phyloP scores from a whole-genome alignment of 2,797 vertebrate species.

The Danio aesculapii region DNA sequence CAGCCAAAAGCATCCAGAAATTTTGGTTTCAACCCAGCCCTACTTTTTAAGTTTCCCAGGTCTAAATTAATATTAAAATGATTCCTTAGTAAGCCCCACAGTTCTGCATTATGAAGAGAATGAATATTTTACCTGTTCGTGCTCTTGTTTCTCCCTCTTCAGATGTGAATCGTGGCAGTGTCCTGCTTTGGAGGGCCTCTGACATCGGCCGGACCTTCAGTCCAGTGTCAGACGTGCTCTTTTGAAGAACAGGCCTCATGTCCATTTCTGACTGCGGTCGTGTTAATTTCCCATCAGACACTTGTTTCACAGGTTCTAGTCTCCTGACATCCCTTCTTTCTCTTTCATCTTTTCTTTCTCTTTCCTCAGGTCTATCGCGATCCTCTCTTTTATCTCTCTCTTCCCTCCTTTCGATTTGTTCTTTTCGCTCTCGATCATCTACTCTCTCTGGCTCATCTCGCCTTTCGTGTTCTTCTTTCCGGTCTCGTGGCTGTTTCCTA shows the following conservation, averaged over 20 bases:
- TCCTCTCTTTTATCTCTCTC: conserved; percentile 52
- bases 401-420: conserved; percentile 40
- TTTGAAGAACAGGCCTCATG: conserved; percentile 64
- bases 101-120: neutral
- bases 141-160: conserved; percentile 66
- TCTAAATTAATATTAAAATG: neutral
- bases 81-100: neutral
- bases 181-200: conserved; percentile 69
- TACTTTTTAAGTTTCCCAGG: neutral
- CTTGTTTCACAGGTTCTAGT: conserved; percentile 40
- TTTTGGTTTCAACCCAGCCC: too few relatives aligned
- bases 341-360: conserved; percentile 49
- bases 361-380: conserved; percentile 43
- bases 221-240: conserved; percentile 70
- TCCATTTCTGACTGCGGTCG: conserved; percentile 74
- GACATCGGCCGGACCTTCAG: conserved; percentile 64
- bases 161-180: conserved; percentile 69
- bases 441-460: conserved; percentile 53
- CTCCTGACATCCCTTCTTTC: conserved; percentile 48
- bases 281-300: conserved; percentile 38
- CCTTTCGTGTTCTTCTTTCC: conserved; percentile 46
- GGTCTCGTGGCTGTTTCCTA: conserved; percentile 10
- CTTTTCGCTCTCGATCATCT: conserved; percentile 42
- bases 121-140: conserved; percentile 70
- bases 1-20: too few relatives aligned